A percentile compares a stretch with the other conserved stretches of the same genome.
Conservation (phyloP, 2,113 vertebrate species). For the Sialia sialis region DNA sequence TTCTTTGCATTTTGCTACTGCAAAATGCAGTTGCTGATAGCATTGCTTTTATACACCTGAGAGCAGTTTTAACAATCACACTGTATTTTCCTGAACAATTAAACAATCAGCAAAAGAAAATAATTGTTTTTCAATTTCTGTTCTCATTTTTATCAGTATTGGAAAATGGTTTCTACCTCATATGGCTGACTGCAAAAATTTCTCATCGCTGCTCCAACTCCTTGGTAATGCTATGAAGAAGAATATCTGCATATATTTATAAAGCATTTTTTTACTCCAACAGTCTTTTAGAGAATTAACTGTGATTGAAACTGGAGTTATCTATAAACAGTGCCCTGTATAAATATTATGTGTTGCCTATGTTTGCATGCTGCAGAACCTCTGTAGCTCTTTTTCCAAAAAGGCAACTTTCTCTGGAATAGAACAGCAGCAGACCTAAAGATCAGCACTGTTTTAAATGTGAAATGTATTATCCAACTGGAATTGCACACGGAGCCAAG, state of each 20-base stretch:
- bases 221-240: neutral
- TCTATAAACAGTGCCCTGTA: neutral
- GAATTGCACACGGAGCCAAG: neutral
- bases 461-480: neutral
- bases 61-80: neutral
- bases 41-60: neutral
- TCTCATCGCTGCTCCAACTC: neutral
- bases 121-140: neutral
- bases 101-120: constrained; percentile 5
- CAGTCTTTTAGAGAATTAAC: neutral
- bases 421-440: neutral
- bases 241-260: neutral
- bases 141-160: neutral
- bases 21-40: neutral
- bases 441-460: neutral
- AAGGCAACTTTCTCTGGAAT: neutral
- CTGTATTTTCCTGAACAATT: neutral
- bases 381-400: neutral
- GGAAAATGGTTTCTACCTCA: neutral
- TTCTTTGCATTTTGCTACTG: neutral
- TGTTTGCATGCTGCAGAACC: neutral
- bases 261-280: neutral
- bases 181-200: neutral
- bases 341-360: neutral
- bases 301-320: neutral